Evolutionary conservation across 1,140 invertebrate species (phyloP).

Genomic region (Cecropterus lyciades): DNA sequence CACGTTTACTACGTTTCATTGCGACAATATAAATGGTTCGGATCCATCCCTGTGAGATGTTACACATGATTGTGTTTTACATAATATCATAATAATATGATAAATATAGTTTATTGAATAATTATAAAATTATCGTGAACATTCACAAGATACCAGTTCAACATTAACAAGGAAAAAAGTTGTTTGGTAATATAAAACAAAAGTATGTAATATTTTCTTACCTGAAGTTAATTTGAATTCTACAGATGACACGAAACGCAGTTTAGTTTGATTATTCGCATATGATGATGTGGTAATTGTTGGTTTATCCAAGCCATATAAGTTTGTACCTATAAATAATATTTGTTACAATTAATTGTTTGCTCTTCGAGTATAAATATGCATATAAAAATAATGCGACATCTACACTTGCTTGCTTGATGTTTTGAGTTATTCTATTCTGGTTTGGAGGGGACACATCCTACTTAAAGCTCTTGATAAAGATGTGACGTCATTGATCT

Average conservation of each 20-base stretch:
- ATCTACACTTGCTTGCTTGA: too few relatives aligned
- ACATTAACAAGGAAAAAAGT: too few relatives aligned
- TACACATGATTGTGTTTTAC: too few relatives aligned
- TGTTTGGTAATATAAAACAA: conserved; percentile 9
- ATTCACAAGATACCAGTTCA: too few relatives aligned
- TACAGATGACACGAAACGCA: conserved; percentile 91
- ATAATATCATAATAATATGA: too few relatives aligned
- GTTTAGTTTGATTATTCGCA: conserved; percentile 85
- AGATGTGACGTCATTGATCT: too few relatives aligned
- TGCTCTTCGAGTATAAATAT: background rate
- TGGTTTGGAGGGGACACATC: background rate
- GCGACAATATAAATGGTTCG: too few relatives aligned
- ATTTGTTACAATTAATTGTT: background rate
- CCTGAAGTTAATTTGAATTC: conserved; percentile 90
- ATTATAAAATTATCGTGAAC: too few relatives aligned
- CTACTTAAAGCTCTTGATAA: background rate
- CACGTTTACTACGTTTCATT: too few relatives aligned
- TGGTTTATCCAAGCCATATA: conserved; percentile 59
- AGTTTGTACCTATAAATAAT: conserved; percentile 46
- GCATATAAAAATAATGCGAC: background rate
- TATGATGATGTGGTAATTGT: conserved; percentile 58
- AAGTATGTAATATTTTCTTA: conserved; percentile 67
- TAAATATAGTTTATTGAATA: too few relatives aligned
- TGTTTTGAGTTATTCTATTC: too few relatives aligned
- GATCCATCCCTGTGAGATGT: too few relatives aligned